Base-by-base conservation (phyloP, 2,113 vertebrate species). In the Trematomus loennbergii region DNA sequence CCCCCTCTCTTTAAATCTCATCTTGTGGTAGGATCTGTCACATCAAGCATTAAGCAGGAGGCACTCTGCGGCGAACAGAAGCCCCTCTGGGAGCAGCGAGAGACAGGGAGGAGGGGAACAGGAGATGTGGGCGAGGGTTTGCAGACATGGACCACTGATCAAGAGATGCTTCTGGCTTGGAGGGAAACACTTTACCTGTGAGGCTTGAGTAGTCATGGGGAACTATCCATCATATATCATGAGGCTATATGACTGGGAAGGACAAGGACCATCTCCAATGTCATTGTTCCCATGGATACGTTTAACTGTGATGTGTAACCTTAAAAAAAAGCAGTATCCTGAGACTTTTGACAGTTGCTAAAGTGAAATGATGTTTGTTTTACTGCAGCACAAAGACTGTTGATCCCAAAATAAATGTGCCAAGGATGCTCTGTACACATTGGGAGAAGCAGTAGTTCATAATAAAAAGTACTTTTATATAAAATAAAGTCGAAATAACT, bases 111-210 rank as follows among this genome's bases (percentile, higher is more conserved):
- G 58, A 18, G 46, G 74, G 71, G 81, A 87, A 81, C 1, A 82
- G 46, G 74, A 75, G 83, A 72, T 72, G 79, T 79, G 82, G 78
- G 74, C 36, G 52, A 79, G 73, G 69, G 67, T 60, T 70, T 78
- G 74, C 58, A 82, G 89, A 85, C 81, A 86, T 58, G 83, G 85
- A 78, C 85, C 82, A 72, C 75, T 81, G 91, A 87, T 88, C 84
- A 85, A 62, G 72, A 83, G 69, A 76, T 83, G 80, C 68, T 84
- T 72, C 57, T 77, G 75, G 73, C 76, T 86, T 48, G 81, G 78
- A 89, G 52, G 49, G 78, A 83, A 83, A 79, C 91, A 92, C 89
- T 89, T 91, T 86, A 90, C 84, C 88, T 83, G 78, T 49, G 54
- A 54, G 75, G 83, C 81, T 77, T 86, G 77, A 78, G 75, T 81